phyloP scores from a whole-genome alignment of 1,140 invertebrate genomes.

The Diorhabda elongata region DNA sequence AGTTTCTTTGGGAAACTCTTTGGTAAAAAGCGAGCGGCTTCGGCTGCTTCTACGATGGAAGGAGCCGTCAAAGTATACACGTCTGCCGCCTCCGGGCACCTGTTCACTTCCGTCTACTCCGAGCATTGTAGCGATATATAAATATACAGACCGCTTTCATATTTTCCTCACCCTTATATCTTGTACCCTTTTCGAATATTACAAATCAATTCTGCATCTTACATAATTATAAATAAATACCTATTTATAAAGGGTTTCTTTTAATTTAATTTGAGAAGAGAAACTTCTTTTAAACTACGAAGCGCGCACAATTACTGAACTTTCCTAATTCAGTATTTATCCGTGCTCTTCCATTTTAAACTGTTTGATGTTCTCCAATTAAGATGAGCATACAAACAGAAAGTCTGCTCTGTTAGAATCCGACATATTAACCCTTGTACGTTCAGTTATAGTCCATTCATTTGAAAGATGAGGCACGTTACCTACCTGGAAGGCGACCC shows the following conservation, averaged over 20 bases:
- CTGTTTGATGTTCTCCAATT: not conserved
- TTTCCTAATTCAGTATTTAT: not conserved
- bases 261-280: not conserved
- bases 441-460: too few relatives aligned
- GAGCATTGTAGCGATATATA: slow-evolving; percentile 8
- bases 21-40: slow-evolving; percentile 8
- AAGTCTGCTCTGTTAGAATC: not conserved
- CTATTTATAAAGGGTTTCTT: not conserved
- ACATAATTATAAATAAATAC: not conserved
- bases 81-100: slow-evolving; percentile 12
- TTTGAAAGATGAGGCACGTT: too few relatives aligned
- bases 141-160: slow-evolving; percentile 1
- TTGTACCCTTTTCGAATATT: not conserved
- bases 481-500: too few relatives aligned
- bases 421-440: too few relatives aligned
- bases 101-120: slow-evolving; percentile 15
- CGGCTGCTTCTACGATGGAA: not conserved
- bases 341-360: not conserved
- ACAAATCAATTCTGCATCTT: not conserved
- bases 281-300: not conserved
- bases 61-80: slow-evolving; percentile 8
- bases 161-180: not conserved
- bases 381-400: not conserved
- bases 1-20: slow-evolving; percentile 13
- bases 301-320: not conserved